Percentiles rank a stretch among this genome's conserved stretches.
phyloP scores from a whole-genome alignment of 2,888 invertebrate genomes.

The Brachynemurus nebulosus region DNA sequence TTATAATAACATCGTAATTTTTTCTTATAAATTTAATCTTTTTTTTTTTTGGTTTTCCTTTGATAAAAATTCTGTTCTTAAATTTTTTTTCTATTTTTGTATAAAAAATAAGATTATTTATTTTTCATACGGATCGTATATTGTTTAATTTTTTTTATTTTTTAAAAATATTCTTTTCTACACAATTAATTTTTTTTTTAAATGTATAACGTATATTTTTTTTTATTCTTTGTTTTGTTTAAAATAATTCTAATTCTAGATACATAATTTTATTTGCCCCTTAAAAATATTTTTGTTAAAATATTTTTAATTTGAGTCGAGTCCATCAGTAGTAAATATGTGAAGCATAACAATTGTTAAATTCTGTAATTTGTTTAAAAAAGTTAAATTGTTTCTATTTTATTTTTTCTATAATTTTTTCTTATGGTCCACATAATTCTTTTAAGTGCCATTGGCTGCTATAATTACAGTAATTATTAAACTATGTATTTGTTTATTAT shows the following conservation, averaged over 20 bases:
- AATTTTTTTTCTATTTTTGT: too few relatives aligned
- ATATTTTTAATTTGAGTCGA: background rate
- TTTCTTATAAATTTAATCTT: background rate
- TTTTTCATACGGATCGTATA: background rate
- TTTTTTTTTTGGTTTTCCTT: background rate
- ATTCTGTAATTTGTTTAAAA: background rate
- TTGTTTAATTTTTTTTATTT: background rate
- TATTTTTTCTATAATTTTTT: background rate
- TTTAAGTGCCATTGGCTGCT: conserved; percentile 1
- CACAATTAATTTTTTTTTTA: too few relatives aligned
- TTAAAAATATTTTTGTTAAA: conserved; percentile 1
- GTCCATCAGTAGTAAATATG: background rate
- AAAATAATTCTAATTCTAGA: background rate
- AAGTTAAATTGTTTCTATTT: background rate
- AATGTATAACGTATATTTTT: background rate
- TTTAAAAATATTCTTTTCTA: background rate
- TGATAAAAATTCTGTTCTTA: too few relatives aligned
- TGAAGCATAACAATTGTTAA: background rate
- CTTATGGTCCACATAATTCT: conserved; percentile 6
- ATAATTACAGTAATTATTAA: background rate
- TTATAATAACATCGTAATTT: background rate
- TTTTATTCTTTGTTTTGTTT: background rate
- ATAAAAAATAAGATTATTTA: too few relatives aligned
- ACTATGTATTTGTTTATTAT: too few relatives aligned
- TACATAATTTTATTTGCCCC: background rate